Evolutionary conservation across 1,140 invertebrate genomes (phyloP), one percentile per base, ranked within the genome.

Genomic region (Coelopa frigida): DNA sequence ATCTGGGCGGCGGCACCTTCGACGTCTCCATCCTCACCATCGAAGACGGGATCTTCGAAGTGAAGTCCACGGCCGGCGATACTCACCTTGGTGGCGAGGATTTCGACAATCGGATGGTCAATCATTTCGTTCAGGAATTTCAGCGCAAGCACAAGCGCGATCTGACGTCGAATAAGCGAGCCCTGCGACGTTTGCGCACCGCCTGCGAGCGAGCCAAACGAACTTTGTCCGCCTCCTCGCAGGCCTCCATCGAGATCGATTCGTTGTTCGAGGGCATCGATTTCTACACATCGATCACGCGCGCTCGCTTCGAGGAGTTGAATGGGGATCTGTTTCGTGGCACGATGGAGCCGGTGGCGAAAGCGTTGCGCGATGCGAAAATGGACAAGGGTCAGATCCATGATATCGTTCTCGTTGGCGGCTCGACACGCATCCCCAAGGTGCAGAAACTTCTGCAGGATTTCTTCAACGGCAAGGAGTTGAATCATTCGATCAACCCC

Each of bases 11-110:
- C 62, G 94, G 94, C 57, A 98, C 94, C 50, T 98, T 98, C 65
- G 93, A 97, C 73, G 92, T 97, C 0, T 95, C 92, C n/a, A 88
- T 97, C 57, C 73, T 97, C 44, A 92, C 89, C 47, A 95, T 96
- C 65, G 91, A 94, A 61, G 90, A 95, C 70, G 93, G 93, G 54
- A 88, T 90, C 53, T 92, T 96, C 61, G 94, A 96, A 73, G 94
- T 97, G 1, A 95, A 94, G 70, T 89, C 94, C 3, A 98, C 94
- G 6, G 90, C 91, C 52, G 94, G 94, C 42, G 94, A 98, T 67
- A 98, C 95, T 41, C 94, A 98, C 70, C 79, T 98, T 61, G 95
- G 95, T 56, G 95, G 95, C 46, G 94, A 98, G 75, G 95, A 98
- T 73, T 98, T 98, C 57, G 93, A 96, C 69, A 68, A 68, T 47